Base-by-base conservation (phyloP, 2,113 vertebrate genomes). In the Ctenomys sociabilis region DNA sequence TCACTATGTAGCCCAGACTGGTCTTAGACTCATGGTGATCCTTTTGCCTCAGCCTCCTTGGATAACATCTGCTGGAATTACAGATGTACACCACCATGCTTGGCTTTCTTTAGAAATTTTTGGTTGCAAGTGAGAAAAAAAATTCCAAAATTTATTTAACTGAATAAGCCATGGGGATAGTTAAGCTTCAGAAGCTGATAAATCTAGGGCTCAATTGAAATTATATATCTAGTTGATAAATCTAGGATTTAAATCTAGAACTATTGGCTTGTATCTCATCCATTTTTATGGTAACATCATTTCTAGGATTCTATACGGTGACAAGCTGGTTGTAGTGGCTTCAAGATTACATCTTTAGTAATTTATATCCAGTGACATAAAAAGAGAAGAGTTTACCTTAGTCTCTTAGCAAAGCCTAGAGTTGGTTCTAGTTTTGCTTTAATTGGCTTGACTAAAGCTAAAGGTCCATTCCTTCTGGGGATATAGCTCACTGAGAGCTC, bases 101-200 rank as follows among this genome's bases (percentile, higher is more conserved):
- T 7, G 13, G 43, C 10, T 73, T 73, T 26, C 37, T 26, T 73
- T 43, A 40, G 37, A 43, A 43, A 26, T 43, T 40, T 73, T 87
- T 37, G 21, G 32, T 94, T 92, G 22, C 5, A 86, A 89, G 68
- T 54, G n/a, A 37, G 40, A 61, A 72, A 90, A 95, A 86, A 87
- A 22, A 17, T 49, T 28, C 32, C 12, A 16, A 88, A 72, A 5
- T 89, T 94, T 59, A 64, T 1, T 52, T 75, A 82, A 52, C 26
- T 82, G 14, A 75, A 75, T 45, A 43, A 32, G 37, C 43, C 88
- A 37, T 11, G 32, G 35, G 21, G 77, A 28, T 35, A 75, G 28
- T 26, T 32, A 83, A 28, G 32, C 17, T 92, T 90, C 70, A 64
- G 85, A 14, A 17, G 57, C 80, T 35, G 37, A 80, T 24, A 61